Evolutionary conservation across 2,797 vertebrate species (phyloP), one percentile per base, ranked within the genome.

Genomic region (Pterois miles): DNA sequence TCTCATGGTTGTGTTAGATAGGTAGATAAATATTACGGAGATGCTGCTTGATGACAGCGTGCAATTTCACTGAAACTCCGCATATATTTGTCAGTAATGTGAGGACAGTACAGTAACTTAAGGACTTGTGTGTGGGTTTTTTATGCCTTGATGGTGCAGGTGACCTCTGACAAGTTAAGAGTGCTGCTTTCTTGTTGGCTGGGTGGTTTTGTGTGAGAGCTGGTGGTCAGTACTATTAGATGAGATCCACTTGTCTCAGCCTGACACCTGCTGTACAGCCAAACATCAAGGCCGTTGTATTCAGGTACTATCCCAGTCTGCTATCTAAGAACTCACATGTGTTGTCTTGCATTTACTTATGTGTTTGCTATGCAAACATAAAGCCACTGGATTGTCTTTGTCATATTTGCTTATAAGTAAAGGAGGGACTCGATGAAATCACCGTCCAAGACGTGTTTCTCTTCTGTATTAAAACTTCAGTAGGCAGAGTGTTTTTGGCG

Each of bases 301-400:
- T 69, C 23, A 67, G 59, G 69, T 31, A 13, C n/a, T 29, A 11
- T 38, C 52, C 36, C 31, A 31, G 59, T 13, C 9, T 66, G 18
- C 48, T 27, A 2, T 53, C 1, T 1, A 3, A 46, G 40, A 64
- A 18, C 31, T 36, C 8, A 5, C 6, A 43, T 71, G 16, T 6
- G 31, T 23, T 74, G 13, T 40, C 48, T 54, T 64, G 36, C 38
- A 27, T 76, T 68, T 56, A 48, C 69, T 23, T 46, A 3, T 25
- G 5, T 12, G 77, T 89, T 89, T 88, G 77, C 59, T n/a, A 56
- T 87, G 74, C 81, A 90, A 87, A 90, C 10, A 16, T 31, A 16
- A 40, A 69, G 31, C n/a, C 25, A 29, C 22, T 31, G 1, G 1
- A n/a, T 40, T 27, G 40, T 40, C 3, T 5, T 4, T 33, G 22